Percentiles rank a stretch among this genome's conserved stretches.
phyloP scores from a whole-genome alignment of 2,797 vertebrate genomes.

The Petrocephalus sullivani region DNA sequence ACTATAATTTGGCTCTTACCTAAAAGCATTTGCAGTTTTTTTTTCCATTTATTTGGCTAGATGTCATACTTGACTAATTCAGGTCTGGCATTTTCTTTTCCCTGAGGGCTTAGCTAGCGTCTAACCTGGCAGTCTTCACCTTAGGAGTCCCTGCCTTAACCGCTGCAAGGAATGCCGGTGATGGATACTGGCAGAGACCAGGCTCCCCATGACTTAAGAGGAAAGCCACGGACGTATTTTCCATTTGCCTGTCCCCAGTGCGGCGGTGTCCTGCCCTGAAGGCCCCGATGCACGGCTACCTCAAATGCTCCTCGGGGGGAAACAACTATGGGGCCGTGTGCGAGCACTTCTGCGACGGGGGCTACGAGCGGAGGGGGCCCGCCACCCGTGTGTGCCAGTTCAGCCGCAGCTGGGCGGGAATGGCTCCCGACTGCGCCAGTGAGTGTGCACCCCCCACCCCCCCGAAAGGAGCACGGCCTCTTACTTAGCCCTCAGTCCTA shows the following conservation, averaged over 20 bases:
- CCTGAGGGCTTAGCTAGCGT: background rate
- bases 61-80: background rate
- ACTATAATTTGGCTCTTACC: too few species aligned
- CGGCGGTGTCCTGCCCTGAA: constrained; percentile 73
- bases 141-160: background rate
- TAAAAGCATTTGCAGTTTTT: too few species aligned
- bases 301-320: constrained; percentile 77
- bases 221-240: background rate
- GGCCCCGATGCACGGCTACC: constrained; percentile 74
- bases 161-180: background rate
- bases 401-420: constrained; percentile 76
- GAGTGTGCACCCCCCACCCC: constrained; percentile 32
- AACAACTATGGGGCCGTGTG: constrained; percentile 88
- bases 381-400: constrained; percentile 77
- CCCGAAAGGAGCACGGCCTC: background rate
- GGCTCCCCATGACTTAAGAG: background rate
- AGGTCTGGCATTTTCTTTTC: background rate
- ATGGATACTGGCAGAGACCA: background rate
- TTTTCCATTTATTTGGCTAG: background rate
- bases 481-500: background rate
- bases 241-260: constrained; percentile 44
- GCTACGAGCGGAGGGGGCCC: constrained; percentile 73
- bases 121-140: background rate
- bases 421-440: constrained; percentile 65
- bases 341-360: constrained; percentile 81